These are phyloP conservation scores for Tympanuchus pallidicinctus DNA, from an alignment of 2,113 vertebrate species.

Conservation along the genomic window DNA sequence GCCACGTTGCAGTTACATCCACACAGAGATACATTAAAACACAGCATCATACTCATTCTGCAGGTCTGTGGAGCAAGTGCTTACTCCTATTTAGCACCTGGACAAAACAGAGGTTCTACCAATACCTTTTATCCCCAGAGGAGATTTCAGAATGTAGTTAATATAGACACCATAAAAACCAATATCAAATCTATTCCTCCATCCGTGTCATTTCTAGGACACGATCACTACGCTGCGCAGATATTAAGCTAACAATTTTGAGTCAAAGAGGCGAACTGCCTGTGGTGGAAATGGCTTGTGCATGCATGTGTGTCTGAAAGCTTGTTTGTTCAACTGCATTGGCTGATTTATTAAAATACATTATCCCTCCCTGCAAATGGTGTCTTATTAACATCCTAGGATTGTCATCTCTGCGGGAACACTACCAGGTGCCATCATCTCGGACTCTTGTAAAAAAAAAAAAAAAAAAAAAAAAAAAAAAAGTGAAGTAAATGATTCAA, in stretches of 20 bases:
- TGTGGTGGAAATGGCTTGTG: background rate
- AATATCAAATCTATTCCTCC: background rate
- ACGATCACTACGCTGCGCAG: background rate
- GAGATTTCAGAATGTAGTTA: background rate
- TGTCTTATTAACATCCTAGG: constrained; percentile 18
- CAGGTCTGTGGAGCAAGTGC: background rate
- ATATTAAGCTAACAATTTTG: background rate
- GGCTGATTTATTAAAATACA: constrained; percentile 35
- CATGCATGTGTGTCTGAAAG: background rate
- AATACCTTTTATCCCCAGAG: background rate
- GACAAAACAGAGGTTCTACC: background rate
- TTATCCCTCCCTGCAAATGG: constrained; percentile 10
- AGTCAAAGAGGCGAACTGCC: constrained; percentile 19
- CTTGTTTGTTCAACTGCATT: constrained; percentile 12
- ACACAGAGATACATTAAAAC: background rate
- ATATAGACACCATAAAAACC: background rate
- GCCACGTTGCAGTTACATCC: background rate
- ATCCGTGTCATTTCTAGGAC: background rate
- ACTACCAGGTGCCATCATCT: constrained; percentile 6
- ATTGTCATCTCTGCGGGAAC: background rate
- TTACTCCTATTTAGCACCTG: background rate
- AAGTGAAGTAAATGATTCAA: constrained; percentile 18
- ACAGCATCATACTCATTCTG: background rate
- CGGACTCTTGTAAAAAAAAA: constrained; percentile 8
- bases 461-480: constrained; percentile 13